phyloP scores from a whole-genome alignment of 2,797 vertebrate species.

The Ctenosaura bakeri region DNA sequence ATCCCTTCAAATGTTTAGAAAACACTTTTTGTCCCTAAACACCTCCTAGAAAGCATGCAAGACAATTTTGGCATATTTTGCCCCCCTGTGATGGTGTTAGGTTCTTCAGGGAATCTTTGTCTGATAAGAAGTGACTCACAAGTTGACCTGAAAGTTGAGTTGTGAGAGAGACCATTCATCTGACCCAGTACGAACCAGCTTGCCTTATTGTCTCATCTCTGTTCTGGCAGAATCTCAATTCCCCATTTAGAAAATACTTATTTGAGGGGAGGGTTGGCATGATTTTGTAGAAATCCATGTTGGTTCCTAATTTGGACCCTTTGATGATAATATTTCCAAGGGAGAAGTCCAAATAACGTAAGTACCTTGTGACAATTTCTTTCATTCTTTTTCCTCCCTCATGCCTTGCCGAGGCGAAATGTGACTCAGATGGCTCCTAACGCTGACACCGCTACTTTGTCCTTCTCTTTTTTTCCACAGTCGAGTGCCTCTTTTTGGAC shows the following conservation, averaged over 20 bases:
- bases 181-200: not conserved
- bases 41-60: no score
- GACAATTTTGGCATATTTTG: no score
- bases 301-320: not conserved
- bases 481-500: constrained; percentile 27
- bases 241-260: not conserved
- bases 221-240: not conserved
- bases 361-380: not conserved
- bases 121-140: no score
- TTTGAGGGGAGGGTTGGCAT: not conserved
- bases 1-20: no score
- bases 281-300: not conserved
- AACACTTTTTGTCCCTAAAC: no score
- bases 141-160: no score
- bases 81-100: no score
- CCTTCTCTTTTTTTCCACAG: not conserved
- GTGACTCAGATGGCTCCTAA: constrained; percentile 51
- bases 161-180: not conserved
- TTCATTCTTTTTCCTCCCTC: not conserved
- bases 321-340: not conserved
- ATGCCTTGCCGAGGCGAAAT: not conserved
- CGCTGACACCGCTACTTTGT: constrained; percentile 1
- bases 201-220: not conserved
- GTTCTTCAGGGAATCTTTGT: no score
- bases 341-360: not conserved